Percentiles rank a stretch among this genome's conserved stretches.
These are phyloP conservation scores for Solea solea DNA, from an alignment of 2,113 vertebrate species.

Conservation along the genomic window DNA sequence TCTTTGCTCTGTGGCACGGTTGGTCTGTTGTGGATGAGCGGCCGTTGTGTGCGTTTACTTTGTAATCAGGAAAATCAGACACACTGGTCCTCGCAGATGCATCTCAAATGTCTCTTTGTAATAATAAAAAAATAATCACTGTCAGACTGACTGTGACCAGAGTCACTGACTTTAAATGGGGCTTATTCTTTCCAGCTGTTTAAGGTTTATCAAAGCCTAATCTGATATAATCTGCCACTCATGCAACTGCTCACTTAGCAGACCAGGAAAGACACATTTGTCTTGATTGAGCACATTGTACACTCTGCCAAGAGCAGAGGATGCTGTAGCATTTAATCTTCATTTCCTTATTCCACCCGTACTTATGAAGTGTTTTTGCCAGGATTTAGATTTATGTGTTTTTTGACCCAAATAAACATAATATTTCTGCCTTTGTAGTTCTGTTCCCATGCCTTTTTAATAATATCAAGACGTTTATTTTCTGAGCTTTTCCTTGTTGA, in stretches of 20 bases:
- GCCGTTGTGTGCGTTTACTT: background rate
- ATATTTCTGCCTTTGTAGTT: too few relatives aligned
- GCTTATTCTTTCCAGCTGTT: background rate
- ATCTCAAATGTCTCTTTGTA: background rate
- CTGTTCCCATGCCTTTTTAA: background rate
- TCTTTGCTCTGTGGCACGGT: background rate
- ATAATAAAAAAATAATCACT: background rate
- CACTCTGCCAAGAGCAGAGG: background rate
- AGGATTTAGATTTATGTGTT: background rate
- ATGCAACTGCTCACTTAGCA: background rate
- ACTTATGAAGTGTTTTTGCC: background rate
- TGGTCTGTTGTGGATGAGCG: background rate
- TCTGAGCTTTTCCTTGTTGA: background rate
- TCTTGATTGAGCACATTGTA: background rate
- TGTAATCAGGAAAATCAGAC: constrained; percentile 1
- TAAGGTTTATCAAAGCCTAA: background rate
- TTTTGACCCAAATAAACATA: background rate
- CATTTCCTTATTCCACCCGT: background rate
- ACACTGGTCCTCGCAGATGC: background rate
- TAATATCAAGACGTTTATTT: background rate
- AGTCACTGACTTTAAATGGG: constrained; percentile 13
- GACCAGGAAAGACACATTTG: constrained; percentile 40
- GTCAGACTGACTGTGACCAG: background rate
- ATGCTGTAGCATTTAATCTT: background rate
- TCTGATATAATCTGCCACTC: background rate